Evolutionary conservation across 2,797 vertebrate genomes (phyloP), one percentile per base, ranked within the genome.

Genomic region (Phataginus tricuspis): DNA sequence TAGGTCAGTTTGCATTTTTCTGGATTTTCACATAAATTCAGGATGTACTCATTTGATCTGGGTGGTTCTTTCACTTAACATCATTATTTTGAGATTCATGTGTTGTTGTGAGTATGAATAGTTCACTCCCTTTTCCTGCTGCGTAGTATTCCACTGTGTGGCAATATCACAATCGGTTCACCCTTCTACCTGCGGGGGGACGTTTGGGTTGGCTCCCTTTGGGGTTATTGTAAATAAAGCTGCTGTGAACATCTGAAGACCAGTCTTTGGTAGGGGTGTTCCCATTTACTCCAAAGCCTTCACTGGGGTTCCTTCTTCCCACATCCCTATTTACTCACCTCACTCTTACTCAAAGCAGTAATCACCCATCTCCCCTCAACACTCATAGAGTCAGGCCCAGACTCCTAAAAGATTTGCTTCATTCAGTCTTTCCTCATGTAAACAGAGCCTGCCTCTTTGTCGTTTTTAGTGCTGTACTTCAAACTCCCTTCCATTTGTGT

Each of bases 381-480:
- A 51, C 25, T 80, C 61, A n/a, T 19, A 61, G 29, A 79, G 55
- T 90, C 45, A 78, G 25, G 42, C 27, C 29, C 42, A 49, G 59
- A 66, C n/a, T 87, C 71, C 69, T 80, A 45, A 72, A 78, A 80
- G 19, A 42, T 72, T 59, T 79, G 31, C n/a, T 94, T 92, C 83
- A 79, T 92, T 92, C 91, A 51, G 88, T 88, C 31, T 97, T 94
- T 85, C 93, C 57, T 68, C 55, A 45, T 3, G 21, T 61, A 91
- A 94, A 94, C 83, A 94, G 45, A 93, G n/a, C 37, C 68, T 83
- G 51, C 14, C 59, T 39, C 66, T 87, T 96, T 64, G 78, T 93
- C 53, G 86, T 79, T 92, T 96, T 93, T 91, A 92, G 92, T 83
- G 55, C 74, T 90, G 15, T 85, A 71, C 31, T 86, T 31, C 91